A percentile compares a stretch with the other conserved stretches of the same genome.
Evolutionary conservation across 2,113 vertebrate genomes (phyloP).

Genomic region (Hippopotamus amphibius): DNA sequence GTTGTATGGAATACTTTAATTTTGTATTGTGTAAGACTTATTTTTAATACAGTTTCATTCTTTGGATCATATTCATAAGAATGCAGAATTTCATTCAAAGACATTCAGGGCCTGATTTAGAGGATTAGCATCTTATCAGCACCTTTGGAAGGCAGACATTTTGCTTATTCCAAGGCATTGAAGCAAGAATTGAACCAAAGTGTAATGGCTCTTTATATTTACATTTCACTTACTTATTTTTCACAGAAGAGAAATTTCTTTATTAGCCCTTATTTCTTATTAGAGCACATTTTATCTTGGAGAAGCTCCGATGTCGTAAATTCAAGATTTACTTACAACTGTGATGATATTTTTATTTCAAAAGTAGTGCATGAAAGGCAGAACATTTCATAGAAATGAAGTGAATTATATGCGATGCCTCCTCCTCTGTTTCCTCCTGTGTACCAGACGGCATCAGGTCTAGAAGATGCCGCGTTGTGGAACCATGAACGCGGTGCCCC

Average conservation of each 20-base stretch:
- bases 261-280: not conserved
- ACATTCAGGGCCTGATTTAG: constrained; percentile 68
- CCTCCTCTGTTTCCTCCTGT: not conserved
- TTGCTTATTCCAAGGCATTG: constrained; percentile 69
- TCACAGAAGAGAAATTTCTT: not conserved
- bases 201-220: not conserved
- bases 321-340: not conserved
- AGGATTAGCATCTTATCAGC: not conserved
- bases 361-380: not conserved
- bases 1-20: constrained; percentile 27
- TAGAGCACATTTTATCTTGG: not conserved
- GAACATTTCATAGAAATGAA: not conserved
- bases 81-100: constrained; percentile 64
- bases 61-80: constrained; percentile 69
- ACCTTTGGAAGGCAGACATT: constrained; percentile 64
- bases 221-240: not conserved
- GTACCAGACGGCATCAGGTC: not conserved
- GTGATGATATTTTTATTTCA: not conserved
- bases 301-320: not conserved
- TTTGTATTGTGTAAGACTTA: not conserved
- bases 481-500: not conserved
- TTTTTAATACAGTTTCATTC: constrained; percentile 55
- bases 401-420: not conserved
- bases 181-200: not conserved
- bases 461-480: not conserved